phyloP scores from a whole-genome alignment of 2,113 vertebrate species.

The Podiceps cristatus region DNA sequence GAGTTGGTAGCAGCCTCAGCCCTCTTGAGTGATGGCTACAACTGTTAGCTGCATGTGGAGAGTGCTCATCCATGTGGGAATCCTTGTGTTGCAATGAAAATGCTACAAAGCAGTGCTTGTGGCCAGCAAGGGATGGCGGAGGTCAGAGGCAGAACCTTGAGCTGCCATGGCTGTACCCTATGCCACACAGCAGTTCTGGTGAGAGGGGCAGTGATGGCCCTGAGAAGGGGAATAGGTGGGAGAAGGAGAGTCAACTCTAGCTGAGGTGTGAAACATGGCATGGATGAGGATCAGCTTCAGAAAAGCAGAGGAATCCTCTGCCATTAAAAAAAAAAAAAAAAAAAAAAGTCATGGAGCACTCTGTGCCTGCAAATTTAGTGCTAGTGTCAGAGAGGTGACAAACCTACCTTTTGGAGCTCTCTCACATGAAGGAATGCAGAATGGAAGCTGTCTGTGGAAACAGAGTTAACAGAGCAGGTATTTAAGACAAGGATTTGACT shows the following conservation, averaged over 20 bases:
- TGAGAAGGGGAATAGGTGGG: not conserved
- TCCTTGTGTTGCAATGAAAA: not conserved
- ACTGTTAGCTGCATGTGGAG: not conserved
- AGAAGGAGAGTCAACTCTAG: not conserved
- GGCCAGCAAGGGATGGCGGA: no score
- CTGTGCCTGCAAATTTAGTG: not conserved
- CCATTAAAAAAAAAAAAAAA: not conserved
- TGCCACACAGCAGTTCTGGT: rapidly evolving
- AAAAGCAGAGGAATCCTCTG: not conserved
- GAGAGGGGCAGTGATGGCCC: not conserved
- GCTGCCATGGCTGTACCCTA: rapidly evolving
- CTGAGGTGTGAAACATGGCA: not conserved
- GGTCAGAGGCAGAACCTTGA: not conserved
- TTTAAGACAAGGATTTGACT: not conserved
- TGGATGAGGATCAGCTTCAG: not conserved
- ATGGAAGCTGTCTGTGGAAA: not conserved
- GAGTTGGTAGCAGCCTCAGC: not conserved
- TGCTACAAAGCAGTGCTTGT: not conserved
- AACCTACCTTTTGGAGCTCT: not conserved
- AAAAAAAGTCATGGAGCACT: not conserved
- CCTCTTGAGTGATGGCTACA: not conserved
- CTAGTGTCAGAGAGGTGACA: not conserved
- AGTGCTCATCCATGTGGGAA: not conserved
- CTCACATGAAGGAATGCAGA: rapidly evolving
- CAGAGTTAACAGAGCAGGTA: not conserved